Percentiles rank a stretch among this genome's conserved stretches.
phyloP scores from a whole-genome alignment of 2,113 vertebrate species.

The Salminus brasiliensis region DNA sequence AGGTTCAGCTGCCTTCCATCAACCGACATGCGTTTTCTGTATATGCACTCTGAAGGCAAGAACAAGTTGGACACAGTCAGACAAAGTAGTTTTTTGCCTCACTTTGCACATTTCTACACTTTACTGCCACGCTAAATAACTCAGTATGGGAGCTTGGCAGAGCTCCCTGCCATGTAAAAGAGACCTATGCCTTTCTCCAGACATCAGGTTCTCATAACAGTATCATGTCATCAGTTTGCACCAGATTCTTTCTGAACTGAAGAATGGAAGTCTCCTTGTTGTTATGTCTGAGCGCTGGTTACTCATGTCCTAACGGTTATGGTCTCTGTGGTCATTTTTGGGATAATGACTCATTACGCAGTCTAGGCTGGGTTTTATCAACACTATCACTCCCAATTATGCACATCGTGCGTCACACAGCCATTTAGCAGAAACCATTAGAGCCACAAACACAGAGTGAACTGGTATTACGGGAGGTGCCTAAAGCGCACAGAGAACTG shows the following conservation, averaged over 20 bases:
- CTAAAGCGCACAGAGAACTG: too few relatives aligned
- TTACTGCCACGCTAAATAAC: constrained; percentile 31
- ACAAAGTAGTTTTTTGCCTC: neutral
- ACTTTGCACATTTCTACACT: constrained; percentile 13
- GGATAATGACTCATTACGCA: neutral
- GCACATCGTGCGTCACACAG: neutral
- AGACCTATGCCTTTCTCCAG: neutral
- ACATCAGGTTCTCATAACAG: neutral
- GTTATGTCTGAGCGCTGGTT: neutral
- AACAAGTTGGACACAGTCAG: constrained; percentile 15
- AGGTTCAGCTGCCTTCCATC: constrained; percentile 83
- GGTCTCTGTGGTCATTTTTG: neutral
- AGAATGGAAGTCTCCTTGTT: neutral
- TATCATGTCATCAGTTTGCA: neutral
- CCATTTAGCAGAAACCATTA: neutral
- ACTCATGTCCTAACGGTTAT: neutral
- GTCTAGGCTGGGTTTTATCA: neutral
- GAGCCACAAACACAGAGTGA: neutral
- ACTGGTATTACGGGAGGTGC: neutral
- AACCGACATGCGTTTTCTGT: constrained; percentile 81
- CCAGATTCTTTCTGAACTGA: neutral
- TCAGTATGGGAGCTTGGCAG: constrained; percentile 24
- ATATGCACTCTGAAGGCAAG: constrained; percentile 81
- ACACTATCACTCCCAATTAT: neutral
- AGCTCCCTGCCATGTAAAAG: neutral